Evolutionary conservation across 2,888 invertebrate species (phyloP).

Genomic region (Willowsia nigromaculata): DNA sequence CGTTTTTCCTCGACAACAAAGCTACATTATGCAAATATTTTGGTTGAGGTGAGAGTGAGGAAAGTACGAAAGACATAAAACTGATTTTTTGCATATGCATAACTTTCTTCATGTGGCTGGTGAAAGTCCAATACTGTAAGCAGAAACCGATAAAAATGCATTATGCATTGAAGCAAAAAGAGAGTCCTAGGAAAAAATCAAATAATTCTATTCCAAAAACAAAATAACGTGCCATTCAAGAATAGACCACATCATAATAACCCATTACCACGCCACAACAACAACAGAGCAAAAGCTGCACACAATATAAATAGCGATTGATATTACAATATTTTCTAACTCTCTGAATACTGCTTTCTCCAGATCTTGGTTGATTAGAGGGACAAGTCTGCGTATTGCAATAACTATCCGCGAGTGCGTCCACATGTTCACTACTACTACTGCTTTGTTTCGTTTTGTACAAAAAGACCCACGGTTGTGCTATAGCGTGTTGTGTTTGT

Average conservation of each 20-base stretch:
- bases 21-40: not conserved
- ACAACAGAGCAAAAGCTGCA: not conserved
- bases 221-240: not conserved
- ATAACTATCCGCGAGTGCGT: too few relatives aligned
- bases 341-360: not conserved
- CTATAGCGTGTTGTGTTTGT: not conserved
- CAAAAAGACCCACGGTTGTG: not conserved
- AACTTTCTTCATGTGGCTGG: not conserved
- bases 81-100: not conserved
- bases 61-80: not conserved
- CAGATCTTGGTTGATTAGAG: not conserved
- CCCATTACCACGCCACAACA: slow-evolving; percentile 5
- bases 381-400: not conserved
- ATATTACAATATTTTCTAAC: not conserved
- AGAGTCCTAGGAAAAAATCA: not conserved
- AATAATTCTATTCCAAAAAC: slow-evolving; percentile 3
- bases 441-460: not conserved
- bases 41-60: not conserved
- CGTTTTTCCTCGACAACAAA: not conserved
- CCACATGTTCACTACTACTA: not conserved
- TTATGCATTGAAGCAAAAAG: not conserved
- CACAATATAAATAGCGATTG: not conserved
- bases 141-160: not conserved
- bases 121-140: not conserved
- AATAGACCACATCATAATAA: not conserved